A percentile compares a stretch with the other conserved stretches of the same genome.
phyloP scores from a whole-genome alignment of 2,797 vertebrate species.

The Paramormyrops hopkinsi region DNA sequence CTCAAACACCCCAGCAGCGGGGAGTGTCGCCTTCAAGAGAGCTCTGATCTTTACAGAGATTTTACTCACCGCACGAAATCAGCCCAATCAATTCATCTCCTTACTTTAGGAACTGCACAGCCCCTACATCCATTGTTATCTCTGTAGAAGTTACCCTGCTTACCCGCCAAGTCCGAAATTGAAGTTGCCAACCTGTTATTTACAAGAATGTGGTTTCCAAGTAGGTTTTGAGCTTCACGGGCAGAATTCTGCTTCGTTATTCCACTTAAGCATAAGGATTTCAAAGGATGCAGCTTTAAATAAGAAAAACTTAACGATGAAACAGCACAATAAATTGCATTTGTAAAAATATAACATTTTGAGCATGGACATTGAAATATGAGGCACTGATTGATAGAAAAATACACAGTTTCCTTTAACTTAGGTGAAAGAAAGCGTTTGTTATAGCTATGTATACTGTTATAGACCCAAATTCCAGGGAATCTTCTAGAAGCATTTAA shows the following conservation, averaged over 20 bases:
- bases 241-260: neutral
- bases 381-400: neutral
- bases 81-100: constrained; percentile 29
- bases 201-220: neutral
- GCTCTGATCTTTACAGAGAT: constrained; percentile 31
- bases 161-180: neutral
- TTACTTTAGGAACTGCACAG: constrained; percentile 17
- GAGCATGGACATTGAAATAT: neutral
- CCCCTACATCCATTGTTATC: constrained; percentile 20
- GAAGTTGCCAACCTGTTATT: neutral
- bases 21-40: constrained; percentile 26
- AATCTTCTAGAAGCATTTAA: neutral
- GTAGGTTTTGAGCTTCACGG: neutral
- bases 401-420: neutral
- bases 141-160: constrained; percentile 7
- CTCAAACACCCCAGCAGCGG: constrained; percentile 35
- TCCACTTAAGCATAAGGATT: neutral
- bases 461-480: neutral
- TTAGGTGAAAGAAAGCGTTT: neutral
- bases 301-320: neutral
- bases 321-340: neutral
- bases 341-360: neutral
- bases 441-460: neutral
- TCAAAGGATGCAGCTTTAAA: neutral
- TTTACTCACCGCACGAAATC: constrained; percentile 31